Base-by-base conservation (phyloP, 2,113 vertebrate species). In the Percopsis transmontana region DNA sequence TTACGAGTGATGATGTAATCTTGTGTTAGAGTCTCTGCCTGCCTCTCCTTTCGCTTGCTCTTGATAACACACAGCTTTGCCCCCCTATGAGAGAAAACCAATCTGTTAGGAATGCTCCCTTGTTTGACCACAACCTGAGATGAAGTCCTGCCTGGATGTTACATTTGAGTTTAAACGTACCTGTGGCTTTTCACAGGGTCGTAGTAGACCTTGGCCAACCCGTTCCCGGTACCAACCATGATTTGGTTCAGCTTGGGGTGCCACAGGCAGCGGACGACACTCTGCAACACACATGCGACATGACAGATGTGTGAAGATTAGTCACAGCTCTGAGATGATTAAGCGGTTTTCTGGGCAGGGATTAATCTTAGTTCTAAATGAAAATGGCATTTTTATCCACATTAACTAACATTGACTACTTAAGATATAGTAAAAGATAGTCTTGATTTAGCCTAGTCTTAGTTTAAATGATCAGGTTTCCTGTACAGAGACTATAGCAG, bases 1-100 rank as follows among this genome's bases (percentile, higher is more conserved):
- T 95, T 90, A 98, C 96, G 96, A 23, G 97, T 99, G 85, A 99
- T 99, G 90, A 99, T 96, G 83, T 98, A 99, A 89, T 99, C 97
- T 81, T 99, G 96, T 1, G 95, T 97, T 24, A 99, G 91, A 12
- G 95, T 94, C 87, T 96, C 97, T 0, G 95, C 95, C 61, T 97
- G 96, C 66, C 93, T 96, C 24, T 94, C 93, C 85, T 98, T 98
- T 72, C 92, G 87, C 81, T 96, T 91, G 81, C 93, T 97, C 92
- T 99, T 99, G 80, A 98, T 96, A 39, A 99, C 96, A 9, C 97
- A 98, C 67, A 99, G 88, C 89, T 95, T 99, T 27, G 96, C 97
- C 70, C 97, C 97, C 85, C 97, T 99, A 82, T 8, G 79, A 59
- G 77, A 33, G 14, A 13, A 81, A 27, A 33, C 0, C 18, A 11